Evolutionary conservation across 2,113 vertebrate genomes (phyloP).

Genomic region (Sceloporus tristichus): DNA sequence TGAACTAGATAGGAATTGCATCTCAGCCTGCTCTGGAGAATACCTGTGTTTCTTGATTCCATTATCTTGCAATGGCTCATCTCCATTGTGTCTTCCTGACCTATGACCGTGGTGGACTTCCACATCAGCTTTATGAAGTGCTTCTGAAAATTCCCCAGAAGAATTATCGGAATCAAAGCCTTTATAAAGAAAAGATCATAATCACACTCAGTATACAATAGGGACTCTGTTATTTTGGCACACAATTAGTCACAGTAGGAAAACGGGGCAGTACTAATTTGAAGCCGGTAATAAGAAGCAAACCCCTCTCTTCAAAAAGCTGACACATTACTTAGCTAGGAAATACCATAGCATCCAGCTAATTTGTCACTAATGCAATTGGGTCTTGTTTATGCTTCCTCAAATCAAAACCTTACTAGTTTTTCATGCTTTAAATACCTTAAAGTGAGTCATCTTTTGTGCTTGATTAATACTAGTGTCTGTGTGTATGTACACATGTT

Average conservation of each 20-base stretch:
- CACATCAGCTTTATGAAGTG: constrained; percentile 83
- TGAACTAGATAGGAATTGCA: background rate
- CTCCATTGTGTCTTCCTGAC: constrained; percentile 80
- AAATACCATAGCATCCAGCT: background rate
- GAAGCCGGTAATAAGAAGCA: background rate
- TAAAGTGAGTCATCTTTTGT: background rate
- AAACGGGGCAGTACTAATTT: background rate
- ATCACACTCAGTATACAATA: background rate
- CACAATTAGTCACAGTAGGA: background rate
- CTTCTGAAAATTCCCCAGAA: constrained; percentile 89
- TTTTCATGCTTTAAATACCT: background rate
- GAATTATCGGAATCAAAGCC: constrained; percentile 97
- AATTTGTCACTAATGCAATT: background rate
- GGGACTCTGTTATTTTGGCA: background rate
- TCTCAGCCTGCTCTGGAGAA: rapidly evolving
- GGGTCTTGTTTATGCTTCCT: background rate
- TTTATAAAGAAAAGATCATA: constrained; percentile 64
- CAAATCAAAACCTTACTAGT: background rate
- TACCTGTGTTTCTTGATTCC: constrained; percentile 94
- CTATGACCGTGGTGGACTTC: constrained; percentile 70
- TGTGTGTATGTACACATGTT: background rate
- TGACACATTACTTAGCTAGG: background rate
- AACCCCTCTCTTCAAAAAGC: background rate
- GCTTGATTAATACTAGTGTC: background rate
- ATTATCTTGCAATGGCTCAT: constrained; percentile 86